A percentile compares a stretch with the other conserved stretches of the same genome.
Evolutionary conservation across 2,113 vertebrate species (phyloP).

Genomic region (Hippocampus barbouri): DNA sequence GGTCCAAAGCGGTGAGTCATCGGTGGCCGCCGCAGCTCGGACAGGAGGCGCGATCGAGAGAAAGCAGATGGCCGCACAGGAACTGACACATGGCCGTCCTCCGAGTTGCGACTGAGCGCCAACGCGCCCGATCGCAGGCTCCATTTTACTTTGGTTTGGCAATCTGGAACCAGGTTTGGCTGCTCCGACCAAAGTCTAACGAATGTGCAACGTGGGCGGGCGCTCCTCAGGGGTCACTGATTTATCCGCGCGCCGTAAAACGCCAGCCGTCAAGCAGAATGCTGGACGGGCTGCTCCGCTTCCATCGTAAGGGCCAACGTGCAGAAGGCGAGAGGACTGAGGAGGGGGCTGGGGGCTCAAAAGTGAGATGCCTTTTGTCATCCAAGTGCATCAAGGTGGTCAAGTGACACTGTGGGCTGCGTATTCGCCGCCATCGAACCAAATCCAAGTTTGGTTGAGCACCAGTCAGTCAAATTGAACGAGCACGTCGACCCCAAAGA

Average conservation of each 20-base stretch:
- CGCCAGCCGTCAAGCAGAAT: constrained; percentile 33
- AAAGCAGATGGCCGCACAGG: constrained; percentile 66
- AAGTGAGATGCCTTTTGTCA: constrained; percentile 16
- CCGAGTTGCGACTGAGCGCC: constrained; percentile 46
- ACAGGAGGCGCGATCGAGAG: constrained; percentile 53
- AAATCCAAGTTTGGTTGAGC: constrained; percentile 23
- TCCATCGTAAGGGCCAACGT: constrained; percentile 42
- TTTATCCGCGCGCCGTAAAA: constrained; percentile 39
- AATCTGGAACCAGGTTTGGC: not conserved
- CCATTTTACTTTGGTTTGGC: not conserved
- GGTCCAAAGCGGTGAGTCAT: constrained; percentile 9
- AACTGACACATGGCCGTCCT: constrained; percentile 45
- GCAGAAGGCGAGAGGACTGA: constrained; percentile 21
- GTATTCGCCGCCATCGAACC: not conserved
- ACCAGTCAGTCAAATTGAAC: not conserved
- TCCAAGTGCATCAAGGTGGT: constrained; percentile 21
- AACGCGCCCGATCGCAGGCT: not conserved
- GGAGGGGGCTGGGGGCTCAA: no score
- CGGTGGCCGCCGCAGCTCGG: constrained; percentile 33
- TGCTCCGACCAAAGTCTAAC: not conserved
- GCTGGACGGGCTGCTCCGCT: constrained; percentile 57
- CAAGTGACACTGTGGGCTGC: constrained; percentile 20
- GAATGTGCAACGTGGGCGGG: constrained; percentile 1
- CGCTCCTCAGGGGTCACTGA: constrained; percentile 38
- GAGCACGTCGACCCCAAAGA: no score